phyloP scores from a whole-genome alignment of 2,113 vertebrate genomes.

The Falco punctatus region DNA sequence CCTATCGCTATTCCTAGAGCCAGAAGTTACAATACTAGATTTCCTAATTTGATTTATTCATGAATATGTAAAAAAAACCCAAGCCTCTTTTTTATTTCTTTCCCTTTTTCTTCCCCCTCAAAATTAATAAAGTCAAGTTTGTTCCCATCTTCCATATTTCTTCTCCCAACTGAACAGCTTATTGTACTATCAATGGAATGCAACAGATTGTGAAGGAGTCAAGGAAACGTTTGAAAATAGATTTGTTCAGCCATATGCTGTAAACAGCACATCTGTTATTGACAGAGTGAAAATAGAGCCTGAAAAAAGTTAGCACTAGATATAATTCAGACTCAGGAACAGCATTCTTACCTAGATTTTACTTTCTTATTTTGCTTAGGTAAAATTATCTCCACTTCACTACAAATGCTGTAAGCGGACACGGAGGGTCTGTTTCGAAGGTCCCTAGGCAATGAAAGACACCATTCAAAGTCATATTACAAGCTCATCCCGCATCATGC shows the following conservation, averaged over 20 bases:
- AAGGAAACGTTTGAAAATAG: slow-evolving; percentile 37
- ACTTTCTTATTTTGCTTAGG: slow-evolving; percentile 2
- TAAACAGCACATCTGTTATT: slow-evolving; percentile 58
- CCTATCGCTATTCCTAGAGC: background rate
- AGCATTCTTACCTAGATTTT: slow-evolving; percentile 5
- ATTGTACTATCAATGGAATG: slow-evolving; percentile 1
- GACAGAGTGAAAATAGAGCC: slow-evolving; percentile 35
- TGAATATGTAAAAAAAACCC: background rate
- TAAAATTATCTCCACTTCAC: slow-evolving; percentile 5
- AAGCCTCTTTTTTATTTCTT: background rate
- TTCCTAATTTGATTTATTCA: background rate
- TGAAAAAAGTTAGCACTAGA: slow-evolving; percentile 11
- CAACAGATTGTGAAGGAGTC: slow-evolving; percentile 38
- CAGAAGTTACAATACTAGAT: slow-evolving; percentile 11
- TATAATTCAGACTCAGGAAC: slow-evolving; percentile 6
- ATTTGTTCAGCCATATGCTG: slow-evolving; percentile 19
- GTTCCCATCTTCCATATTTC: background rate
- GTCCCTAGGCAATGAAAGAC: background rate
- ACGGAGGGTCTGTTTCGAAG: background rate
- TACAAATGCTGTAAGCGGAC: background rate
- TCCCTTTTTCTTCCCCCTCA: background rate
- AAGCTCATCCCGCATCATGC: background rate
- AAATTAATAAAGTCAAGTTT: background rate
- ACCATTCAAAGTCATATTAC: background rate
- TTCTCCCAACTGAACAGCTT: slow-evolving; percentile 3